phyloP scores from a whole-genome alignment of 1,140 invertebrate genomes.

The Caerostris darwini region DNA sequence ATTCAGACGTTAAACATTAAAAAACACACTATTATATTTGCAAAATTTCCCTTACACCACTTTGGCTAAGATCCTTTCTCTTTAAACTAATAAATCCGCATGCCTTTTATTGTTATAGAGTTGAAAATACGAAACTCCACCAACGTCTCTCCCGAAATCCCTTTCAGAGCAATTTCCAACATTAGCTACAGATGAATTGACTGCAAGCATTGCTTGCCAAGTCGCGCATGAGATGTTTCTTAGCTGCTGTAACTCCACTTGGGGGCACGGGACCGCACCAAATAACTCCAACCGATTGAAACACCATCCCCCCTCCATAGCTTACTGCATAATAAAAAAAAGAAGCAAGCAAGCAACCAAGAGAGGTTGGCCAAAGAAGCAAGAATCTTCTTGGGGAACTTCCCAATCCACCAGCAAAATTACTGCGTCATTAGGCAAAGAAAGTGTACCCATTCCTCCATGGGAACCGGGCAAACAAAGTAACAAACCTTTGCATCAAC shows the following conservation, averaged over 20 bases:
- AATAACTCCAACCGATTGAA: background rate
- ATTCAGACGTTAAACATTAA: no score
- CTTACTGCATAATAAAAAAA: background rate
- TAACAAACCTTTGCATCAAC: background rate
- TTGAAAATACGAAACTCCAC: background rate
- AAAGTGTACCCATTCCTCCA: background rate
- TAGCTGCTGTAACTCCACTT: background rate
- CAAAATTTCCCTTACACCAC: no score
- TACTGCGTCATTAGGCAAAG: slow-evolving; percentile 63
- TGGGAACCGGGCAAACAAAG: background rate
- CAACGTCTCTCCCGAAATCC: background rate
- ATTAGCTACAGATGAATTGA: slow-evolving; percentile 26
- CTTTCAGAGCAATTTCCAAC: slow-evolving; percentile 16
- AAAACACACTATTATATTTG: no score
- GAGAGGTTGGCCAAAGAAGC: background rate
- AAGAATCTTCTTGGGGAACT: background rate
- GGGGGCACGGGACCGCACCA: background rate
- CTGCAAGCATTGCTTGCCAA: background rate
- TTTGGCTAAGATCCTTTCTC: no score
- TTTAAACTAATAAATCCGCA: no score
- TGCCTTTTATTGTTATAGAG: background rate
- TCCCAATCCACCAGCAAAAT: slow-evolving; percentile 48
- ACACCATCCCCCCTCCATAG: background rate
- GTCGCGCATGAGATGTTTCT: background rate
- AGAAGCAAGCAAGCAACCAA: background rate